These are phyloP conservation scores for Scophthalmus maximus DNA, from an alignment of 2,113 vertebrate genomes.

Conservation along the genomic window DNA sequence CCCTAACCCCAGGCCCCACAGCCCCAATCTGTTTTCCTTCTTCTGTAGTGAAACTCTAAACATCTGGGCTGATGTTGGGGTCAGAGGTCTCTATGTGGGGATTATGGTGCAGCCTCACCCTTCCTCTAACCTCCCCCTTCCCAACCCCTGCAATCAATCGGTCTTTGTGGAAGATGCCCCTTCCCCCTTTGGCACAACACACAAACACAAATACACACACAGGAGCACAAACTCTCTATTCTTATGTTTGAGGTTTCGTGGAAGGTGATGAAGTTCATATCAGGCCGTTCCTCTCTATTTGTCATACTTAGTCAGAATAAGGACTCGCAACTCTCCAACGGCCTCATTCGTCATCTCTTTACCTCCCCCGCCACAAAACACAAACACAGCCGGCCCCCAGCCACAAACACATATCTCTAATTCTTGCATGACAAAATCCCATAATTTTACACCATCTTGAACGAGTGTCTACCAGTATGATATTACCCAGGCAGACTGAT, in stretches of 20 bases:
- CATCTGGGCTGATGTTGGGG: constrained; percentile 73
- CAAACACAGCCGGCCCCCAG: background rate
- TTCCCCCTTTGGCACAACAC: constrained; percentile 27
- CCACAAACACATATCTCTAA: constrained; percentile 11
- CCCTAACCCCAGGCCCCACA: constrained; percentile 31
- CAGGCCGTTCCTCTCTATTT: constrained; percentile 10
- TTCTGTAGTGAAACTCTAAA: constrained; percentile 67
- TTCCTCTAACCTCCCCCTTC: constrained; percentile 52
- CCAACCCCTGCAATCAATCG: constrained; percentile 61
- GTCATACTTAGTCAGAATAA: constrained; percentile 50
- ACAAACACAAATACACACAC: constrained; percentile 1
- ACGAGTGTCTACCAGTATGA: background rate
- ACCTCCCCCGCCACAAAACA: constrained; percentile 11
- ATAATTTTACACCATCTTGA: background rate
- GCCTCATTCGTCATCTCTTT: constrained; percentile 23
- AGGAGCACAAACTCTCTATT: constrained; percentile 23
- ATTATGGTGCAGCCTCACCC: constrained; percentile 64
- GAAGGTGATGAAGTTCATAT: constrained; percentile 17
- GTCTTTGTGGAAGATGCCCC: constrained; percentile 61
- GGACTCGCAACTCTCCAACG: constrained; percentile 21
- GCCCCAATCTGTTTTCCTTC: constrained; percentile 66
- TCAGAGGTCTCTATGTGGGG: constrained; percentile 73
- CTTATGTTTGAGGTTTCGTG: background rate
- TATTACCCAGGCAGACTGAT: background rate
- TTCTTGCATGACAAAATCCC: background rate